Conservation (phyloP, 2,888 invertebrate genomes). For the Platerodrilus igneus region DNA sequence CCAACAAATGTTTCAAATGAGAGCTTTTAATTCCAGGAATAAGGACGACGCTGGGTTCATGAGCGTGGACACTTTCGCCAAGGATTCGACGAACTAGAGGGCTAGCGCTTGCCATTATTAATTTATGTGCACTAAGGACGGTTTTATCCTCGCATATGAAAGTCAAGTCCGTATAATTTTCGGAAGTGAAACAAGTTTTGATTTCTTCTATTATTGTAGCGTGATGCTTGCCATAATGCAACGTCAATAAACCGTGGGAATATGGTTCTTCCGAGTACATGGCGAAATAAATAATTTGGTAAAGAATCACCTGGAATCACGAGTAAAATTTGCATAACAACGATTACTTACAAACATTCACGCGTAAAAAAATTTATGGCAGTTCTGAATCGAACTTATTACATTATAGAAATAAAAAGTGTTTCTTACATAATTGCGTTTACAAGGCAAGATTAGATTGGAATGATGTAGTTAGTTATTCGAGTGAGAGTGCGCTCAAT, state of each 20-base stretch:
- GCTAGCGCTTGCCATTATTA: slow-evolving; percentile 83
- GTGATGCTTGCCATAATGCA: slow-evolving; percentile 91
- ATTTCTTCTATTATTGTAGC: slow-evolving; percentile 88
- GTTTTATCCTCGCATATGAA: slow-evolving; percentile 82
- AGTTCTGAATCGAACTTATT: too few species aligned
- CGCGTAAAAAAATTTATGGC: too few species aligned
- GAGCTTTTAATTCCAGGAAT: slow-evolving; percentile 77
- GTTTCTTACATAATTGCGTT: too few species aligned
- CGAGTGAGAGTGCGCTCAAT: not conserved
- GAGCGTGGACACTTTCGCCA: slow-evolving; percentile 65
- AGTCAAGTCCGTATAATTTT: slow-evolving; percentile 81
- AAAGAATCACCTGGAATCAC: slow-evolving; percentile 37
- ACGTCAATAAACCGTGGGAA: slow-evolving; percentile 73
- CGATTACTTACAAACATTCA: too few species aligned
- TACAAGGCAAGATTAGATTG: too few species aligned
- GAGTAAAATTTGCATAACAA: slow-evolving; percentile 14
- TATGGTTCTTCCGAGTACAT: slow-evolving; percentile 54
- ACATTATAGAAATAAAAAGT: too few species aligned
- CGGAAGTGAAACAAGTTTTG: slow-evolving; percentile 81
- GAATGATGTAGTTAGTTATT: slow-evolving; percentile 5
- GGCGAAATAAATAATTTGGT: slow-evolving; percentile 44
- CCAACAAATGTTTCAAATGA: slow-evolving; percentile 75
- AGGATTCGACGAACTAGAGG: slow-evolving; percentile 75
- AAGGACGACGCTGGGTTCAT: slow-evolving; percentile 73
- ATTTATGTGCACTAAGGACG: slow-evolving; percentile 75